Evolutionary conservation across 2,888 invertebrate species (phyloP).

Genomic region (Nomada ruficornis): DNA sequence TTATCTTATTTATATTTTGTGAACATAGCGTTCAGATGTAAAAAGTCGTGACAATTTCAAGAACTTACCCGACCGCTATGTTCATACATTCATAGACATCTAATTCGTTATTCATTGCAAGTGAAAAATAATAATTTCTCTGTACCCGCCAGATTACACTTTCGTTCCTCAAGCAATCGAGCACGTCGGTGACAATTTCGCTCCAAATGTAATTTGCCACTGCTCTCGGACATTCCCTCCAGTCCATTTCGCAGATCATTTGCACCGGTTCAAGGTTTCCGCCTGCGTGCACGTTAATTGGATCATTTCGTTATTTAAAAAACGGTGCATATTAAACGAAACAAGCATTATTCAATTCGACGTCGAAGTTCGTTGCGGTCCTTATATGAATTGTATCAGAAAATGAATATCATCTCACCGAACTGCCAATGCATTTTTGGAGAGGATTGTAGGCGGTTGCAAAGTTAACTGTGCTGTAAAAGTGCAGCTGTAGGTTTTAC

Average conservation of each 20-base stretch:
- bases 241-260: conserved; percentile 74
- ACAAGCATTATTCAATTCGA: not conserved
- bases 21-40: conserved; percentile 52
- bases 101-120: conserved; percentile 34
- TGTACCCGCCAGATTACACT: conserved; percentile 75
- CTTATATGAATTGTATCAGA: not conserved
- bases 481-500: conserved; percentile 24
- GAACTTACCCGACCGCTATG: conserved; percentile 57
- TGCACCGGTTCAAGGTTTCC: conserved; percentile 78
- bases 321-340: not conserved
- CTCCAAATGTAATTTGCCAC: conserved; percentile 78
- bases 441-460: not conserved
- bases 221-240: conserved; percentile 76
- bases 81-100: conserved; percentile 43
- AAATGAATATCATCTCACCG: conserved; percentile 67
- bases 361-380: too few relatives aligned
- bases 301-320: too few relatives aligned
- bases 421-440: conserved; percentile 77
- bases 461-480: not conserved
- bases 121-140: conserved; percentile 36
- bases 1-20: not conserved
- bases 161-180: conserved; percentile 77
- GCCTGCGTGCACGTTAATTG: conserved; percentile 64
- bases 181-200: conserved; percentile 80
- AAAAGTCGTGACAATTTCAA: conserved; percentile 21